Conservation (phyloP, 2,888 invertebrate genomes). For the Rapana venosa region DNA sequence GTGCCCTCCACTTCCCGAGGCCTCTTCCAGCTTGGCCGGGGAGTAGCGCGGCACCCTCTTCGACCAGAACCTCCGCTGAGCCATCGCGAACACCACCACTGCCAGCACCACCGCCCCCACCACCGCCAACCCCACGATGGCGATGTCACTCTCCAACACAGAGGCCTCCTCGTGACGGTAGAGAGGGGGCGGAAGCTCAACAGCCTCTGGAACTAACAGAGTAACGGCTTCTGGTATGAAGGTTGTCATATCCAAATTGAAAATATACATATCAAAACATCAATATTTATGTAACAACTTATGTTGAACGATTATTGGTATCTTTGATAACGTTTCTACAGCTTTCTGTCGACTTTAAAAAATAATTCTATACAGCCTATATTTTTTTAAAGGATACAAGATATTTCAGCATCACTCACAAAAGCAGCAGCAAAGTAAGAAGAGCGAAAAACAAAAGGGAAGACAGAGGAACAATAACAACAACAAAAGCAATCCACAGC, state of each 20-base stretch:
- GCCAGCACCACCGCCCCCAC: slow-evolving; percentile 70
- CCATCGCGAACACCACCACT: slow-evolving; percentile 67
- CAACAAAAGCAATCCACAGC: no score
- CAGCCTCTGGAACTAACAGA: neutral
- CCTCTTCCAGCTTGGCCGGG: slow-evolving; percentile 62
- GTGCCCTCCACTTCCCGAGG: slow-evolving; percentile 60
- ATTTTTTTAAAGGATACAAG: neutral
- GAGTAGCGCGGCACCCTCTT: slow-evolving; percentile 63
- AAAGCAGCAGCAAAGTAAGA: no score
- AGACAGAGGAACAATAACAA: no score
- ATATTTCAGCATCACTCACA: no score
- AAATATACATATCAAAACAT: neutral
- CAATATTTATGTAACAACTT: neutral
- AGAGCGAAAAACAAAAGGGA: no score
- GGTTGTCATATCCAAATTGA: neutral
- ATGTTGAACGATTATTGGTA: neutral
- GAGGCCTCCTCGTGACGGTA: slow-evolving; percentile 47
- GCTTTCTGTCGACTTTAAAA: neutral
- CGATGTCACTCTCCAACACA: slow-evolving; percentile 71
- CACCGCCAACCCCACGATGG: slow-evolving; percentile 72
- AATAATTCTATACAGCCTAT: neutral
- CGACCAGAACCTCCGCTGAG: slow-evolving; percentile 63
- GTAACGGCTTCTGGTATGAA: neutral
- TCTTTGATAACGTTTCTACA: neutral
- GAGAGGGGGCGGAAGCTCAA: slow-evolving; percentile 40